Percentiles rank a stretch among this genome's conserved stretches.
These are phyloP conservation scores for Heliconius ismenius DNA, from an alignment of 2,888 invertebrate species.

Conservation along the genomic window DNA sequence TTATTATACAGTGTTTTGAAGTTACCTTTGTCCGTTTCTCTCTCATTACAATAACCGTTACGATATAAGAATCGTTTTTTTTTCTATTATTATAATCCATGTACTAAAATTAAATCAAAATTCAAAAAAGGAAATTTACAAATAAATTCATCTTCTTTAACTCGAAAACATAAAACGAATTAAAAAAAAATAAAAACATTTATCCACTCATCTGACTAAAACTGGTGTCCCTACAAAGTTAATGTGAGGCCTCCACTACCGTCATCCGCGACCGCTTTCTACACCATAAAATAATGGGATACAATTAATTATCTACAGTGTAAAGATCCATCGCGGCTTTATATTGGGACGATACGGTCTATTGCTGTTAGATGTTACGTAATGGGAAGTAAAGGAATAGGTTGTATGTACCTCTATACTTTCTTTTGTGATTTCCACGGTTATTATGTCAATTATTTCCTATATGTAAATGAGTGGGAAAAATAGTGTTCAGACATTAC, in stretches of 20 bases:
- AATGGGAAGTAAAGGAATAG: neutral
- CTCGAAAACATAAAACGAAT: neutral
- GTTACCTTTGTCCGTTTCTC: too few relatives aligned
- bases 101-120: too few relatives aligned
- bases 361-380: conserved; percentile 4
- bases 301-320: conserved; percentile 63
- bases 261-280: conserved; percentile 65
- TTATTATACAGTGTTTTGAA: too few relatives aligned
- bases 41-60: too few relatives aligned
- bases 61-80: too few relatives aligned
- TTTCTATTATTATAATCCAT: too few relatives aligned
- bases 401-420: neutral
- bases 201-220: conserved; percentile 36
- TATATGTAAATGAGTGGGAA: neutral
- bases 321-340: conserved; percentile 26
- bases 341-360: conserved; percentile 18
- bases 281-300: conserved; percentile 67
- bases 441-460: neutral
- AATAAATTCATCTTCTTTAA: neutral
- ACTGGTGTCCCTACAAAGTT: conserved; percentile 51
- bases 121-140: neutral
- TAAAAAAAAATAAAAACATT: neutral
- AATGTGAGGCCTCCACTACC: conserved; percentile 64
- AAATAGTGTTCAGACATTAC: neutral
- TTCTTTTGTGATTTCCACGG: neutral